Percentiles rank a stretch among this genome's conserved stretches.
phyloP scores from a whole-genome alignment of 1,140 invertebrate genomes.

The Cotesia typhae region DNA sequence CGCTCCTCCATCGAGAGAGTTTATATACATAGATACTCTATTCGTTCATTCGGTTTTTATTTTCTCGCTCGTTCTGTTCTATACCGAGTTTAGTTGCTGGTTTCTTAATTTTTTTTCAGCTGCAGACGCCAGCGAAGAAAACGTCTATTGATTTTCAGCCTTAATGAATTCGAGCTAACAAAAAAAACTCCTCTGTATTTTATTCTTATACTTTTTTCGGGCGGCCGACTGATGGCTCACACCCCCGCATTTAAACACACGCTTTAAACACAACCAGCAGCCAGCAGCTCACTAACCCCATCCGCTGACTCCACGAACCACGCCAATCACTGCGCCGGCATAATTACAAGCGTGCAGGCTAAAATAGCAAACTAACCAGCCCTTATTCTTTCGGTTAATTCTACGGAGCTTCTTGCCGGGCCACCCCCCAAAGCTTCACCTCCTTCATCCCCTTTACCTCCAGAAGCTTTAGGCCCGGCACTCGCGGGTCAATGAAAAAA shows the following conservation, averaged over 20 bases:
- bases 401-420: conserved; percentile 5
- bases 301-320: conserved; percentile 61
- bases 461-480: no score
- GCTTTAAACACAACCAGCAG: conserved; percentile 4
- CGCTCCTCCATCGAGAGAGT: not conserved
- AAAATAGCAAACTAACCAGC: conserved; percentile 43
- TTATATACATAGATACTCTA: no score
- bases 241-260: conserved; percentile 44
- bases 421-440: no score
- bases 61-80: conserved; percentile 19
- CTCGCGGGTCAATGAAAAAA: no score
- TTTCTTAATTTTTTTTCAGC: conserved; percentile 58
- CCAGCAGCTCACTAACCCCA: conserved; percentile 1
- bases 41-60: not conserved
- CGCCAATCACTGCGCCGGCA: conserved; percentile 64
- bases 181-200: conserved; percentile 48
- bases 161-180: conserved; percentile 65
- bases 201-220: conserved; percentile 16
- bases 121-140: conserved; percentile 32
- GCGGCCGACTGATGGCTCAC: conserved; percentile 33
- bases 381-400: conserved; percentile 54
- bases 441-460: no score
- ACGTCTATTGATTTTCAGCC: conserved; percentile 64
- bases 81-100: conserved; percentile 5
- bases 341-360: conserved; percentile 60